phyloP scores from a whole-genome alignment of 2,888 invertebrate genomes.

The Drosophila mayaguana region DNA sequence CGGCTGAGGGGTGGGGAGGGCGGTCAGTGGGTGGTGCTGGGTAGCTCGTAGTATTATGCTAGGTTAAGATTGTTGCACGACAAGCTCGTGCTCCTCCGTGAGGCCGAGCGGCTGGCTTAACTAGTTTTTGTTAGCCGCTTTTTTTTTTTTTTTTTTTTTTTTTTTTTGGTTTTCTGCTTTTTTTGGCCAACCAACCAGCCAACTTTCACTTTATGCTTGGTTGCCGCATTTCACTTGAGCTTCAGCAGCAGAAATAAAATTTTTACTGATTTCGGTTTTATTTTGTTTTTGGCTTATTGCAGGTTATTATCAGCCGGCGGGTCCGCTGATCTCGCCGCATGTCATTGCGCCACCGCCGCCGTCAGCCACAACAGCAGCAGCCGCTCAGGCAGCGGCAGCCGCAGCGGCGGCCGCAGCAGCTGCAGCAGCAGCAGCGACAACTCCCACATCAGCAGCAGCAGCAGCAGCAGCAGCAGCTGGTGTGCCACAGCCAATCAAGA shows the following conservation, averaged over 20 bases:
- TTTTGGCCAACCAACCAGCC: slow-evolving; percentile 60
- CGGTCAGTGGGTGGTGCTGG: not conserved
- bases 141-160: slow-evolving; percentile 37
- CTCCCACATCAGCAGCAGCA: not conserved
- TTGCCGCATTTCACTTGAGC: slow-evolving; percentile 68
- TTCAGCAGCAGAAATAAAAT: not conserved
- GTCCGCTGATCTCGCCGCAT: slow-evolving; percentile 92
- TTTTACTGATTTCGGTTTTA: slow-evolving; percentile 17
- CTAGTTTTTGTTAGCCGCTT: slow-evolving; percentile 60
- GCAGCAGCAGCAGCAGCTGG: slow-evolving; percentile 57
- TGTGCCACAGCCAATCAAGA: slow-evolving; percentile 67
- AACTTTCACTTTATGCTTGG: slow-evolving; percentile 75
- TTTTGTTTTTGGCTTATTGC: slow-evolving; percentile 63
- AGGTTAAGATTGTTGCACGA: slow-evolving; percentile 56
- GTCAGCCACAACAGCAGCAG: slow-evolving; percentile 57
- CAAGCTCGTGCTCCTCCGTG: slow-evolving; percentile 47
- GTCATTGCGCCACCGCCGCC: slow-evolving; percentile 84
- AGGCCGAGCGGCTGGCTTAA: slow-evolving; percentile 45
- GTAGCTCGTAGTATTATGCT: slow-evolving; percentile 25
- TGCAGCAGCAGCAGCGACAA: slow-evolving; percentile 61
- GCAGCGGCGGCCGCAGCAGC: slow-evolving; percentile 58
- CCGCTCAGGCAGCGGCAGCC: slow-evolving; percentile 69
- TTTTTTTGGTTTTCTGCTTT: no score
- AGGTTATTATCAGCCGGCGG: slow-evolving; percentile 97
- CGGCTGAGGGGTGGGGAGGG: not conserved